These are phyloP conservation scores for Campylomormyrus numenius DNA, from an alignment of 2,113 vertebrate genomes.

Conservation along the genomic window DNA sequence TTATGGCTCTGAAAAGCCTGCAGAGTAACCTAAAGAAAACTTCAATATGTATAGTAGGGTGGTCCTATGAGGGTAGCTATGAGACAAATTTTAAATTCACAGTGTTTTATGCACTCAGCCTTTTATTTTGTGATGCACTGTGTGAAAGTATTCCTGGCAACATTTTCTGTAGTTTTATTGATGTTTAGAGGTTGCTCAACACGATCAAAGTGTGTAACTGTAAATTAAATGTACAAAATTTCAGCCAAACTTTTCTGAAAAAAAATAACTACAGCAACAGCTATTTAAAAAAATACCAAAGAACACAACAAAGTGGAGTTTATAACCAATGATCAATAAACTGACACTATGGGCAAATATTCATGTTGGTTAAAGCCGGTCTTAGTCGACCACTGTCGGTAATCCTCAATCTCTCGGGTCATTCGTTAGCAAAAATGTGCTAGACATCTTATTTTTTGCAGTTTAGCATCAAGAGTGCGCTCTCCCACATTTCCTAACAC, in stretches of 20 bases:
- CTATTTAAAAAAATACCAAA: not conserved
- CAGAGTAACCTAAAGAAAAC: slow-evolving; percentile 23
- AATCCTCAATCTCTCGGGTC: not conserved
- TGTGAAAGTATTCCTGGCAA: not conserved
- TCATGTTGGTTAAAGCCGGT: not conserved
- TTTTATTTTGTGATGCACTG: not conserved
- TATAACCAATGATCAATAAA: not conserved
- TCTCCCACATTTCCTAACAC: not conserved
- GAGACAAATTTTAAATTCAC: not conserved
- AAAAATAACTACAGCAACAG: not conserved
- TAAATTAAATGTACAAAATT: not conserved
- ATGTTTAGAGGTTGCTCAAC: not conserved
- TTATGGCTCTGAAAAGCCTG: not conserved
- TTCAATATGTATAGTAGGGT: not conserved
- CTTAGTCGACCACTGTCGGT: not conserved
- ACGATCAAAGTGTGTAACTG: not conserved
- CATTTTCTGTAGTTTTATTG: not conserved
- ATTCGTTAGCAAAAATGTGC: not conserved
- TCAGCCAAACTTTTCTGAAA: not conserved
- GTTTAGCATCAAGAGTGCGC: not conserved
- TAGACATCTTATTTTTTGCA: not conserved
- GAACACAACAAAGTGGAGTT: not conserved
- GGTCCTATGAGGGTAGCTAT: not conserved
- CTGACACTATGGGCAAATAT: not conserved
- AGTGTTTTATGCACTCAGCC: not conserved